Percentiles rank a stretch among this genome's conserved stretches.
Conservation (phyloP, 1,140 invertebrate genomes). For the Listronotus oregonensis region DNA sequence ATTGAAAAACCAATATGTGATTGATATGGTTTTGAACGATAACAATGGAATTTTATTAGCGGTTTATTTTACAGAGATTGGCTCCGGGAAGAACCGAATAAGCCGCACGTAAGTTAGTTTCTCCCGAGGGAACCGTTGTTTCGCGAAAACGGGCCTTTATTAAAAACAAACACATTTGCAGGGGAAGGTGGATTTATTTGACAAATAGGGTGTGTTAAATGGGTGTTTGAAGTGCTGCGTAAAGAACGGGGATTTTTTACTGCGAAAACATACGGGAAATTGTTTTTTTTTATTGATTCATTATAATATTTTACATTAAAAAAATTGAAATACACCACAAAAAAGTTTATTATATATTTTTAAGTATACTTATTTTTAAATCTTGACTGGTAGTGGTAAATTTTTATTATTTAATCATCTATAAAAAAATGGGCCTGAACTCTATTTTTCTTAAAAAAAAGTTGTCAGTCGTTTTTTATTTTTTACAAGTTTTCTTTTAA, state of each 20-base stretch:
- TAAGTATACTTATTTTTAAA: too few relatives aligned
- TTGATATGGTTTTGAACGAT: conserved; percentile 29
- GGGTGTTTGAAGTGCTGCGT: conserved; percentile 12
- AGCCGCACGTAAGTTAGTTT: conserved; percentile 20
- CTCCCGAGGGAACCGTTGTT: conserved; percentile 15
- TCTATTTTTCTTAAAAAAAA: too few relatives aligned
- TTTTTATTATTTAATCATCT: too few relatives aligned
- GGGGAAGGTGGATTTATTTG: conserved; percentile 30
- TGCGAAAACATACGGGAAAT: too few relatives aligned
- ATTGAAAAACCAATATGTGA: conserved; percentile 37
- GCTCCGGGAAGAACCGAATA: conserved; percentile 1
- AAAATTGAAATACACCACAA: too few relatives aligned
- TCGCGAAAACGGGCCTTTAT: conserved; percentile 31
- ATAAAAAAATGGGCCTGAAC: too few relatives aligned
- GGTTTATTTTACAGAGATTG: conserved; percentile 30
- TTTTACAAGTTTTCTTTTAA: too few relatives aligned
- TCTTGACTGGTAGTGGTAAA: too few relatives aligned
- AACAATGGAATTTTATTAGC: conserved; percentile 35
- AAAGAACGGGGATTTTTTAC: background rate
- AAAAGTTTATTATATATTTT: too few relatives aligned
- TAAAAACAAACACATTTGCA: conserved; percentile 35
- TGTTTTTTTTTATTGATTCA: too few relatives aligned
- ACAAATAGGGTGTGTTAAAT: conserved; percentile 21
- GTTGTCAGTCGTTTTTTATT: too few relatives aligned
- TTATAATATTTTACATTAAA: too few relatives aligned